Conservation (phyloP, 1,140 invertebrate species). For the Drosophila azteca region DNA sequence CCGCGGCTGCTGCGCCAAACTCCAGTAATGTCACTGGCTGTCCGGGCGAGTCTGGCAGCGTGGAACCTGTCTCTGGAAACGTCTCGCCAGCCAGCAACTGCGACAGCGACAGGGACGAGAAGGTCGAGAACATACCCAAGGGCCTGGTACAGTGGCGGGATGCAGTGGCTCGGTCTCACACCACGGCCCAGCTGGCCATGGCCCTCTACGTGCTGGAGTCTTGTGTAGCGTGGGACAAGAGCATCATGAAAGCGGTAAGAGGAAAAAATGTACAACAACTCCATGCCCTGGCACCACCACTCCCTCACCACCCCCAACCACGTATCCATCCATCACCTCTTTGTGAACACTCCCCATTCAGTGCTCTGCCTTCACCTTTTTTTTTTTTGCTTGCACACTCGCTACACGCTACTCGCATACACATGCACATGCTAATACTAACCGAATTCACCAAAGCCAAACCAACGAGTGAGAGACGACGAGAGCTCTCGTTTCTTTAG, state of each 20-base stretch:
- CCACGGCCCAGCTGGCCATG: constrained; percentile 95
- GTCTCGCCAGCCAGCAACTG: constrained; percentile 77
- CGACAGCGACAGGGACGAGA: constrained; percentile 80
- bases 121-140: constrained; percentile 85
- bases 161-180: constrained; percentile 91
- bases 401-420: not conserved
- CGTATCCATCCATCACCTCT: constrained; percentile 8
- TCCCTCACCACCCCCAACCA: not conserved
- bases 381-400: constrained; percentile 6
- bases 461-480: too few relatives aligned
- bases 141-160: constrained; percentile 94
- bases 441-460: too few relatives aligned
- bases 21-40: not conserved
- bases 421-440: not conserved
- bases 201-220: constrained; percentile 94
- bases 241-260: constrained; percentile 99
- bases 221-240: constrained; percentile 98
- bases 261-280: constrained; percentile 3
- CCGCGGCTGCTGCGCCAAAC: constrained; percentile 46
- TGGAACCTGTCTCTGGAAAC: constrained; percentile 67
- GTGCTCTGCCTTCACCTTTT: constrained; percentile 5
- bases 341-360: constrained; percentile 5
- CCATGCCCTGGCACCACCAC: constrained; percentile 11
- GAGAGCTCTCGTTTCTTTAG: not conserved
- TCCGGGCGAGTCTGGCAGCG: constrained; percentile 18